Conservation (phyloP, 2,888 invertebrate species). For the Andrena marginata region DNA sequence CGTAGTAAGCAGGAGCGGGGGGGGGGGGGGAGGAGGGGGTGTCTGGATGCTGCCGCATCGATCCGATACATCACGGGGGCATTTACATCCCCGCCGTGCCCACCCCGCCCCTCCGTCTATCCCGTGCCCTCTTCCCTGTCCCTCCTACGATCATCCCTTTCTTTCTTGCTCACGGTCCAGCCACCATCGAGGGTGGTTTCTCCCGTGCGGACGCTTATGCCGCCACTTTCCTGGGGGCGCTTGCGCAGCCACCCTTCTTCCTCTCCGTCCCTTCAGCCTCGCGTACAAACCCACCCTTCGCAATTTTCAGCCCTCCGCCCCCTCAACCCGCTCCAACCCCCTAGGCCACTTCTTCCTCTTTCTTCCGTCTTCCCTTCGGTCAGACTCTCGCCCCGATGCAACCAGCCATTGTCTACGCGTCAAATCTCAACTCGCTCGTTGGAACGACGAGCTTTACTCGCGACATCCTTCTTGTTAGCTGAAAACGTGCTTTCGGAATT, state of each 20-base stretch:
- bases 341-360: slow-evolving; percentile 42
- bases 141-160: slow-evolving; percentile 41
- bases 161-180: slow-evolving; percentile 44
- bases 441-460: slow-evolving; percentile 23
- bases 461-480: background rate
- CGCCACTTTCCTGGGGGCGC: slow-evolving; percentile 73
- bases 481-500: background rate
- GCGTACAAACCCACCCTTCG: slow-evolving; percentile 46
- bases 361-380: slow-evolving; percentile 48
- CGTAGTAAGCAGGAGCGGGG: slow-evolving; percentile 80
- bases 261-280: slow-evolving; percentile 32
- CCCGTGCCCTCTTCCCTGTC: slow-evolving; percentile 57
- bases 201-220: slow-evolving; percentile 74
- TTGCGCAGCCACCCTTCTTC: slow-evolving; percentile 65
- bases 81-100: slow-evolving; percentile 83
- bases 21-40: slow-evolving; percentile 73
- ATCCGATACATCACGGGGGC: slow-evolving; percentile 85
- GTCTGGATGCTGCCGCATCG: slow-evolving; percentile 85
- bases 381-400: slow-evolving; percentile 62
- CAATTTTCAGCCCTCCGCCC: slow-evolving; percentile 58
- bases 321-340: slow-evolving; percentile 28
- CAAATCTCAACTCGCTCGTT: slow-evolving; percentile 78
- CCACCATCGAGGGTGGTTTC: slow-evolving; percentile 66
- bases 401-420: slow-evolving; percentile 82
- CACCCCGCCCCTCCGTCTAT: slow-evolving; percentile 41